phyloP scores from a whole-genome alignment of 2,113 vertebrate genomes.

The Macquaria australasica region DNA sequence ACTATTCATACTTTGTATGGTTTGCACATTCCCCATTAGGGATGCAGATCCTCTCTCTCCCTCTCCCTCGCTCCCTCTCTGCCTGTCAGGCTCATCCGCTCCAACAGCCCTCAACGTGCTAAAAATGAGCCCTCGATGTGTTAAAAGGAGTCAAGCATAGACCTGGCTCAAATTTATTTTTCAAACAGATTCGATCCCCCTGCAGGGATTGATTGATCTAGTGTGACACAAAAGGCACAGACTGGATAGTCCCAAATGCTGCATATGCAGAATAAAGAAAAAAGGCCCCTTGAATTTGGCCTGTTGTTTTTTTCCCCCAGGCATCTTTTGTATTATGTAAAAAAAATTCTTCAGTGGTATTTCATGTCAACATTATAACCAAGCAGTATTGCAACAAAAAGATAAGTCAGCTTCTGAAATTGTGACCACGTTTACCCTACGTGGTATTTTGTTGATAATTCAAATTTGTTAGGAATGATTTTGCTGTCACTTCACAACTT shows the following conservation, averaged over 20 bases:
- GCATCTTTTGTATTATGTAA: background rate
- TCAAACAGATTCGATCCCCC: constrained; percentile 45
- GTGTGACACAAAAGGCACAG: constrained; percentile 37
- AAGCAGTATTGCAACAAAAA: background rate
- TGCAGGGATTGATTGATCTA: constrained; percentile 44
- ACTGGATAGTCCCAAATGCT: constrained; percentile 16
- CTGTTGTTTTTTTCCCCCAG: background rate
- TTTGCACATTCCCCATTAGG: constrained; percentile 75
- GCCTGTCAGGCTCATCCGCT: constrained; percentile 79
- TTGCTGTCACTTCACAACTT: background rate
- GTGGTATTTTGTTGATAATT: background rate
- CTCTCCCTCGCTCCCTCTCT: constrained; percentile 31
- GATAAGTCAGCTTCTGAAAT: background rate
- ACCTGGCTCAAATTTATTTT: constrained; percentile 55
- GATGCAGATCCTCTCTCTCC: constrained; percentile 71
- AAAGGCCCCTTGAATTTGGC: constrained; percentile 3
- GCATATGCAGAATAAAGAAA: constrained; percentile 11
- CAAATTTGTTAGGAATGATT: background rate
- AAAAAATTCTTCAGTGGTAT: background rate
- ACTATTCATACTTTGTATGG: constrained; percentile 59
- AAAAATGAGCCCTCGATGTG: constrained; percentile 62
- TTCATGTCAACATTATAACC: background rate
- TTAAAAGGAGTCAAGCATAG: constrained; percentile 69
- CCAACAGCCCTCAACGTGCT: constrained; percentile 60
- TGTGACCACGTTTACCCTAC: background rate